Evolutionary conservation across 2,113 vertebrate genomes (phyloP).

Genomic region (Cyrtonyx montezumae): DNA sequence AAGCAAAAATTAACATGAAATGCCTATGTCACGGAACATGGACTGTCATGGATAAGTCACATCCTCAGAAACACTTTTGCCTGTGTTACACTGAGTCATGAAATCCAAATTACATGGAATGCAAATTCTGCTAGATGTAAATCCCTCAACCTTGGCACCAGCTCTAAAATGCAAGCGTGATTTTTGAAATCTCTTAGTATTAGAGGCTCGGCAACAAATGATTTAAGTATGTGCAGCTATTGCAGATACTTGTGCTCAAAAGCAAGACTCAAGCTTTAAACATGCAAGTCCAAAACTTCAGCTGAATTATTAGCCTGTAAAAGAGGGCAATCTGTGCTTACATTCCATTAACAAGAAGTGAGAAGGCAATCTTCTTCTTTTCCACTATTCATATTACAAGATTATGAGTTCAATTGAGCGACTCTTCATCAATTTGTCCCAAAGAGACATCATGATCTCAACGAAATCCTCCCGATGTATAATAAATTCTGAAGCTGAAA

Average conservation of each 20-base stretch:
- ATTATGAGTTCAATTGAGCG: background rate
- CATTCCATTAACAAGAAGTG: background rate
- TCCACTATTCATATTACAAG: background rate
- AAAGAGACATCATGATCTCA: background rate
- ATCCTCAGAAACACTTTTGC: conserved; percentile 21
- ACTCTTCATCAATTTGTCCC: background rate
- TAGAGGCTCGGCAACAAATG: background rate
- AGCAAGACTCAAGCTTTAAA: background rate
- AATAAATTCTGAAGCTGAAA: background rate
- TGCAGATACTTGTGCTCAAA: background rate
- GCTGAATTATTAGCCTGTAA: background rate
- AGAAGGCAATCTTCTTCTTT: background rate
- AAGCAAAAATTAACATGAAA: conserved; percentile 56
- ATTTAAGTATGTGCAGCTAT: background rate
- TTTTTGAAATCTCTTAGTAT: conserved; percentile 19
- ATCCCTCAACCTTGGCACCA: background rate
- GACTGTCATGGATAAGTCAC: conserved; percentile 22
- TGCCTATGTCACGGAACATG: background rate
- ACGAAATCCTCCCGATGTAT: background rate
- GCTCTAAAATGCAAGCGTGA: background rate
- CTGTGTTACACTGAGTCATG: background rate
- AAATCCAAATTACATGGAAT: conserved; percentile 40
- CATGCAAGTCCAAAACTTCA: background rate
- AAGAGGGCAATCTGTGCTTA: background rate
- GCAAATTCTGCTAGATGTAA: conserved; percentile 10